Base-by-base conservation (phyloP, 2,797 vertebrate species). In the Myotis myotis region DNA sequence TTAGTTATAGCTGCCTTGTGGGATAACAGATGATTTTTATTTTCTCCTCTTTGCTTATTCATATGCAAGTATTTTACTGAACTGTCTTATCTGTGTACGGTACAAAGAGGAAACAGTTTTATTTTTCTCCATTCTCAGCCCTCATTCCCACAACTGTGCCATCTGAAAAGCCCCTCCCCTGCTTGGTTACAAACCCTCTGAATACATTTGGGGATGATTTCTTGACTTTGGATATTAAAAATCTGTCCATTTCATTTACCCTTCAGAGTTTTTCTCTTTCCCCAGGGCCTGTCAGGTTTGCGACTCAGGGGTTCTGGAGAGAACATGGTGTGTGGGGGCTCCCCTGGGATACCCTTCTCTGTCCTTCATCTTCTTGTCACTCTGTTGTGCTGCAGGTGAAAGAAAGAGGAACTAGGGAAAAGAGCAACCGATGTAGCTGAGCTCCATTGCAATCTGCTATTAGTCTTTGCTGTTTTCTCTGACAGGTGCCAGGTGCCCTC, bases 21-120 rank as follows among this genome's bases (percentile, higher is more conserved):
- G 89, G 38, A 93, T 91, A 97, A 96, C 80, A 90, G 87, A 85
- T 93, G 71, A 96, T 90, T 95, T 94, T 96, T 95, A 87, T 93
- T 96, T 96, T 97, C 60, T 95, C 51, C 49, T 92, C 74, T 92
- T 93, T 95, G 81, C 76, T 94, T 96, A 92, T 93, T 94, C 81
- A 85, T 87, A 85, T 66, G 60, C 86, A 91, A 82, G 76, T 88
- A 33, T 89, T 97, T 96, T 95, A 93, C 93, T 84, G 55, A 96
- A 92, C 51, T 74, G 20, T 93, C 71, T 95, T 55, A 82, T 94
- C 82, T 74, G 88, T 90, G 78, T 95, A 62, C 82, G 72, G 11
- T 92, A 90, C 47, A 81, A 84, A 79, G 87, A 93, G 55, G 68
- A 95, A 84, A 94, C 90, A 36, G 44, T 95, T 97, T 94, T 70